Base-by-base conservation (phyloP, 1,140 invertebrate species). In the Hyphantria cunea region DNA sequence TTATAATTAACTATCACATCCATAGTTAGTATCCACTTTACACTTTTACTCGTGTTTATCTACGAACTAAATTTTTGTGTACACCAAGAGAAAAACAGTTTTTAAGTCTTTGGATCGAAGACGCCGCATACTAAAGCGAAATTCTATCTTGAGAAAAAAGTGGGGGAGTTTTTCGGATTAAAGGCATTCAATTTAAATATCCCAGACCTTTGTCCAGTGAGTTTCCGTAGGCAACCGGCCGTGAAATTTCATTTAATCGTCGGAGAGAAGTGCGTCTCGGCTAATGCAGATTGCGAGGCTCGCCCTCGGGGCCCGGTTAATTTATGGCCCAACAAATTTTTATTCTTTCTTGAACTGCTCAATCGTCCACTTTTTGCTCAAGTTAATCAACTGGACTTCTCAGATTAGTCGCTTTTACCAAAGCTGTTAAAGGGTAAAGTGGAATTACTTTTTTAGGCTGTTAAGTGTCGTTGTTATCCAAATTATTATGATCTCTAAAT, bases 231-330 rank as follows among this genome's bases (percentile, higher is more conserved):
- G 78, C 81, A 81, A 74, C 82, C 75, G 75, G 75, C 77, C 84
- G 80, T 86, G 81, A 89, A 86, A 86, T 89, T 86, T 86, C 80
- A 89, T 89, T 89, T 86, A 89, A 86, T 89, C 84, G 86, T 70
- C 66, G 75, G 81, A 86, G 76, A 85, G 82, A 87, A 85, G 84
- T 89, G 84, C 86, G 82, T 86, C 86, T 85, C 79, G 74, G 76
- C 82, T 86, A 85, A 86, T 86, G 86, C 84, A 86, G 86, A 86
- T 89, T 86, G 84, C 78, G 83, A 79, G 73, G 66, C 65, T 79
- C 76, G 65, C 81, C 83, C 82, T 70, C 69, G 50, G 73, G 77
- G 73, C 60, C 69, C 76, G 76, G 78, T 83, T 86, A 89, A 86
- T 89, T 89, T 89, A 86, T 89, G 73, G 81, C 79, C 78, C 77